These are phyloP conservation scores for Myopa testacea DNA, from an alignment of 2,888 invertebrate genomes.

Conservation along the genomic window DNA sequence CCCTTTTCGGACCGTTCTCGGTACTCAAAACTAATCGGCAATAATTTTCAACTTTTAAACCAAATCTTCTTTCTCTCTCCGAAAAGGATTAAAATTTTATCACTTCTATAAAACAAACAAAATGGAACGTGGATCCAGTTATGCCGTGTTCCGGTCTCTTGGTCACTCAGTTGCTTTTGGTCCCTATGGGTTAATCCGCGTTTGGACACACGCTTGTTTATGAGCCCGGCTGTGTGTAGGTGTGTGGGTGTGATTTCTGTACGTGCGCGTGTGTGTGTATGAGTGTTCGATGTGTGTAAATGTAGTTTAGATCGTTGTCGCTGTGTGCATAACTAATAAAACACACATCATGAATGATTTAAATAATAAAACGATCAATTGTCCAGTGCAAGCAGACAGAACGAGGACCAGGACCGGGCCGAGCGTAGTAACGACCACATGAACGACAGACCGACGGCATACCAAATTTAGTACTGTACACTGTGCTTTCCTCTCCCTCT, in stretches of 20 bases:
- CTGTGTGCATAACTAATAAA: conserved; percentile 58
- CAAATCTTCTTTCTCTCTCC: conserved; percentile 46
- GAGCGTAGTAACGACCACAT: too few relatives aligned
- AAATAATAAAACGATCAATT: conserved; percentile 63
- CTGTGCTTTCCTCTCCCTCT: too few relatives aligned
- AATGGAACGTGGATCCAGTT: conserved; percentile 1
- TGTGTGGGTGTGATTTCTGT: not conserved
- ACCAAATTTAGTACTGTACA: too few relatives aligned
- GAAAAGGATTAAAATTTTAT: conserved; percentile 56
- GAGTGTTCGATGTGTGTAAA: not conserved
- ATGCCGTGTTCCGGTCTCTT: not conserved
- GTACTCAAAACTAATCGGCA: too few relatives aligned
- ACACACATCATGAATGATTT: conserved; percentile 64
- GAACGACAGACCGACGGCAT: too few relatives aligned
- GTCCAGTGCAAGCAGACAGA: conserved; percentile 40
- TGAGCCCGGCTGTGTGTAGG: not conserved
- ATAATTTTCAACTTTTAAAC: too few relatives aligned
- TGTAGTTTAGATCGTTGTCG: not conserved
- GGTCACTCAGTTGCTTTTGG: not conserved
- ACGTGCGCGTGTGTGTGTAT: not conserved
- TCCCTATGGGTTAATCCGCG: not conserved
- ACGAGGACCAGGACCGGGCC: not conserved
- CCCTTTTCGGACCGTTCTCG: too few relatives aligned
- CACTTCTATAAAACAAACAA: conserved; percentile 42
- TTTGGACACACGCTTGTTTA: too few relatives aligned